Percentiles rank a stretch among this genome's conserved stretches.
Evolutionary conservation across 2,113 vertebrate genomes (phyloP).

Genomic region (Cephalophus harveyi): DNA sequence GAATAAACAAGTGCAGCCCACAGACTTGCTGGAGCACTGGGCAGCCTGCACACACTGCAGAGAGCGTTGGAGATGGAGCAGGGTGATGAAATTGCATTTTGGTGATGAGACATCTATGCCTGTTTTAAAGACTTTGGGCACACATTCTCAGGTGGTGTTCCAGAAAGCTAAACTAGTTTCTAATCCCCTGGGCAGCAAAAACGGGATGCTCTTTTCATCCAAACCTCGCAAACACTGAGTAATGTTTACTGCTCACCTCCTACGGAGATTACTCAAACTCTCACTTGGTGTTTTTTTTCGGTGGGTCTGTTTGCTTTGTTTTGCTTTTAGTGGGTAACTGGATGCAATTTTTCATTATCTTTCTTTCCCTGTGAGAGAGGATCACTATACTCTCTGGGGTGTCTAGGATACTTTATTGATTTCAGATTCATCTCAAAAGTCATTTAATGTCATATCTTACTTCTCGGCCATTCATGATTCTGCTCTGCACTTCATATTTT

Average conservation of each 20-base stretch:
- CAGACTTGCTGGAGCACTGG: neutral
- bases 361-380: neutral
- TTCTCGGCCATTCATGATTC: neutral
- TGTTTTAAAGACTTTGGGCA: neutral
- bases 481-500: neutral
- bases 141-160: neutral
- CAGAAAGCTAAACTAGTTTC: neutral
- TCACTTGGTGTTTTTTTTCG: neutral
- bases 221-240: neutral
- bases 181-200: neutral
- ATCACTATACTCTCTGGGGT: neutral
- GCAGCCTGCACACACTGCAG: neutral
- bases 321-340: neutral
- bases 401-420: neutral
- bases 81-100: neutral
- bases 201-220: neutral
- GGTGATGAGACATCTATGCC: neutral
- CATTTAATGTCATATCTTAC: neutral
- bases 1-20: no score
- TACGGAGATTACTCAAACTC: neutral
- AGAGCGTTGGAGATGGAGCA: neutral
- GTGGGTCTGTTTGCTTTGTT: neutral
- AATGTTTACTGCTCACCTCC: neutral
- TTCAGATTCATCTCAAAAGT: neutral
- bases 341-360: neutral